Conservation (phyloP, 2,888 invertebrate species). For the Choristoneura rosaceana region DNA sequence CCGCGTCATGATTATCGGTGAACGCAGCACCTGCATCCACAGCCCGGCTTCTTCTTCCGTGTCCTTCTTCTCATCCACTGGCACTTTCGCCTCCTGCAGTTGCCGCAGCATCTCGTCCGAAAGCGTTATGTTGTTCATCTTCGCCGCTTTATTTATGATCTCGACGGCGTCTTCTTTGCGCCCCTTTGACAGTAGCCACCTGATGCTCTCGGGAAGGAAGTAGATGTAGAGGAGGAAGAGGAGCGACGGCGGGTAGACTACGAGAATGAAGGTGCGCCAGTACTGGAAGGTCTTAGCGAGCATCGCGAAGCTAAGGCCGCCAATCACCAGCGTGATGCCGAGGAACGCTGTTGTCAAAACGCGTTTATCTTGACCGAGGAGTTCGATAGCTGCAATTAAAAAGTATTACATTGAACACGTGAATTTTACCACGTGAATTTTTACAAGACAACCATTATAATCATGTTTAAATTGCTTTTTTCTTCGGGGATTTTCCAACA, state of each 20-base stretch:
- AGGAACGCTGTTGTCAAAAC: slow-evolving; percentile 76
- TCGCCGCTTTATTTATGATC: slow-evolving; percentile 87
- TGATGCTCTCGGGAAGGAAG: slow-evolving; percentile 90
- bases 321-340: slow-evolving; percentile 86
- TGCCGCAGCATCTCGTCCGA: slow-evolving; percentile 76
- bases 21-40: slow-evolving; percentile 68
- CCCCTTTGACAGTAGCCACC: slow-evolving; percentile 91
- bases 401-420: neutral
- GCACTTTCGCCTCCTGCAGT: slow-evolving; percentile 70
- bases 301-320: slow-evolving; percentile 89
- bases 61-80: slow-evolving; percentile 59
- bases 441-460: too few relatives aligned
- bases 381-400: slow-evolving; percentile 71
- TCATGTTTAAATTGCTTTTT: too few relatives aligned
- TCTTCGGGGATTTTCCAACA: too few relatives aligned
- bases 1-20: slow-evolving; percentile 74
- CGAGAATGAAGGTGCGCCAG: slow-evolving; percentile 89
- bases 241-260: slow-evolving; percentile 89
- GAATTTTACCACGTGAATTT: too few relatives aligned
- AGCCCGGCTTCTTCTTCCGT: slow-evolving; percentile 58
- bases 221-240: slow-evolving; percentile 89
- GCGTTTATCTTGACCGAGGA: slow-evolving; percentile 76
- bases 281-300: slow-evolving; percentile 89
- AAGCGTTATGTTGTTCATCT: slow-evolving; percentile 84
- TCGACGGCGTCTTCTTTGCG: slow-evolving; percentile 87